Evolutionary conservation across 2,113 vertebrate species (phyloP), one percentile per base, ranked within the genome.

Genomic region (Aptenodytes patagonicus): DNA sequence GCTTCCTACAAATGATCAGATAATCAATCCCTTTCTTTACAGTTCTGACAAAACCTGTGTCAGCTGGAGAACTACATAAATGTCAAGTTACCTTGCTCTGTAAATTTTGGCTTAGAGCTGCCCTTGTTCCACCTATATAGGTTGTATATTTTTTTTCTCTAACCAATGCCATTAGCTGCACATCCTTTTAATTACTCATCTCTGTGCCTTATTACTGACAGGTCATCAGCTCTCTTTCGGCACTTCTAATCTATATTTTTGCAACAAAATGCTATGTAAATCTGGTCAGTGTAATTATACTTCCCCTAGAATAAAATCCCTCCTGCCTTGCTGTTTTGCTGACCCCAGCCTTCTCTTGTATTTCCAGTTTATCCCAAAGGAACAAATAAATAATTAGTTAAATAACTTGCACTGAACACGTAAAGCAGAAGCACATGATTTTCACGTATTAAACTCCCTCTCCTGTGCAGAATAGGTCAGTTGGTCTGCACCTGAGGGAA

Each of bases 261-360:
- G 82, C 90, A 97, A 91, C 60, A 94, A 97, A 97, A 95, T 60
- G 76, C 72, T 97, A 92, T 94, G 88, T 83, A 97, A 93, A 96
- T 97, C 88, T 96, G 83, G 92, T 55, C 86, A n/a, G 86, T 86
- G 86, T 97, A 97, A 97, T 98, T 96, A 97, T n/a, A 93, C 34
- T 82, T 96, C 79, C 73, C 73, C 69, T 76, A n/a, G 26, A 94
- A 82, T 26, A 65, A 83, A 94, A 92, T 90, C 96, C 87, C 80
- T 91, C 72, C 70, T 71, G 91, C 83, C 46, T 78, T 57, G 79
- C 69, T 21, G 22, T 94, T 94, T 82, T 92, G 90, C 95, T 97
- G 96, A 97, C 87, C 69, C 60, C 31, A 88, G 88, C 65, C 61
- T 96, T 94, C 83, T 87, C 80, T 60, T 64, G 81, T 38, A 49